Evolutionary conservation across 2,797 vertebrate genomes (phyloP).

Genomic region (Gephyroberyx darwinii): DNA sequence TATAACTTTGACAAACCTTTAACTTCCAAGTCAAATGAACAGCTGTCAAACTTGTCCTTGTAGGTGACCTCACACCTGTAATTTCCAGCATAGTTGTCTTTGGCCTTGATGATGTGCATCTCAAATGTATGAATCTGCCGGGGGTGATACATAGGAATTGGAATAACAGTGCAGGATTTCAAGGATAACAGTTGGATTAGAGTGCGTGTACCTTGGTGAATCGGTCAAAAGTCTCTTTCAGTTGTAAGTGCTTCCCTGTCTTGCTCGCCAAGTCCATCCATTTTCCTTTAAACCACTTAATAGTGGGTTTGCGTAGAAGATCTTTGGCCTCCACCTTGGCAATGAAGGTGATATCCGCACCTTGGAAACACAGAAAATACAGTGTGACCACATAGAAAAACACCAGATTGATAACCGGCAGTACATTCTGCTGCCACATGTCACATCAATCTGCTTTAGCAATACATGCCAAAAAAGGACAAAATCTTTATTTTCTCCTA

Average conservation of each 20-base stretch:
- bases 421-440: neutral
- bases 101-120: slow-evolving; percentile 99
- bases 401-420: neutral
- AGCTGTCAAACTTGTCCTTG: slow-evolving; percentile 99
- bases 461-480: no score
- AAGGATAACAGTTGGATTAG: neutral
- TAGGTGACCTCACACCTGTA: slow-evolving; percentile 98
- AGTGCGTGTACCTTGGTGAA: slow-evolving; percentile 85
- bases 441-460: neutral
- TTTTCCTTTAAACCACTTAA: slow-evolving; percentile 99
- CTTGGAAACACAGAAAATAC: slow-evolving; percentile 73
- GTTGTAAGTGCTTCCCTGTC: slow-evolving; percentile 96
- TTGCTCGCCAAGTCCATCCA: slow-evolving; percentile 99
- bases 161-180: neutral
- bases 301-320: slow-evolving; percentile 92
- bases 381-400: neutral
- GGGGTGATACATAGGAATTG: neutral
- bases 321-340: slow-evolving; percentile 98
- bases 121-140: slow-evolving; percentile 94
- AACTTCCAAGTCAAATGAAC: slow-evolving; percentile 95
- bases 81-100: slow-evolving; percentile 95
- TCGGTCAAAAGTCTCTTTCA: slow-evolving; percentile 96
- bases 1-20: slow-evolving; percentile 84
- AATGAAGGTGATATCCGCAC: slow-evolving; percentile 91
- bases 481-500: no score